Base-by-base conservation (phyloP, 1,140 invertebrate genomes). In the Euwallacea fornicatus region DNA sequence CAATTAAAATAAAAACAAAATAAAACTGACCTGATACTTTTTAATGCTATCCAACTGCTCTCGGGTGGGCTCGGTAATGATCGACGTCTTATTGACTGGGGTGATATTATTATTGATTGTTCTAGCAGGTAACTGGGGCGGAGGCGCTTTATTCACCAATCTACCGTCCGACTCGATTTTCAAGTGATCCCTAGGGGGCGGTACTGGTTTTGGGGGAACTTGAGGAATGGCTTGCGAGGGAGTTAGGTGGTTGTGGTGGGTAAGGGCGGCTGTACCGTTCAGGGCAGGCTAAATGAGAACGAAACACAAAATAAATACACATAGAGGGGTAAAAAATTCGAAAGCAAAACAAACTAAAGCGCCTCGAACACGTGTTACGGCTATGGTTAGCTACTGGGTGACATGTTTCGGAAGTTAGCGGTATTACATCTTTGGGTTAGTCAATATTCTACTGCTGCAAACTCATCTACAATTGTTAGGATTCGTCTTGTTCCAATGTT, bases 31-130 rank as follows among this genome's bases (percentile, higher is more conserved):
- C 88, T 95, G 91, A 83, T 93, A 95, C 82, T 95, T 95, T 76
- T 90, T 90, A 80, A 97, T 95, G 79, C 93, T 92, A 76, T 95
- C 91, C 78, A 96, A 83, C 81, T 97, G 93, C 75, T 96, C 93
- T 74, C 89, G 86, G 61, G 91, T 93, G 16, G 90, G 90, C 74
- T 91, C 89, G 47, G 82, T 81, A 13, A 83, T 82, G 62, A 82
- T 81, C 15, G 79, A 70, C 15, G 76, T 76, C 11, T 67, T 60
- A 47, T 72, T 72, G n/a, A 78, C 71, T 11, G 80, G 77, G 16
- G 74, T 81, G 77, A 85, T 82, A 64, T 84, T 84, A 73, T 80
- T 83, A 78, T 84, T 83, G 54, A 78, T 79, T 58, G 74, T 85
- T 7, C 87, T 84, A n/a, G 90, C 89, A 8, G 87, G 91, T 76